Evolutionary conservation across 2,113 vertebrate genomes (phyloP).

Genomic region (Myiozetetes cayanensis): DNA sequence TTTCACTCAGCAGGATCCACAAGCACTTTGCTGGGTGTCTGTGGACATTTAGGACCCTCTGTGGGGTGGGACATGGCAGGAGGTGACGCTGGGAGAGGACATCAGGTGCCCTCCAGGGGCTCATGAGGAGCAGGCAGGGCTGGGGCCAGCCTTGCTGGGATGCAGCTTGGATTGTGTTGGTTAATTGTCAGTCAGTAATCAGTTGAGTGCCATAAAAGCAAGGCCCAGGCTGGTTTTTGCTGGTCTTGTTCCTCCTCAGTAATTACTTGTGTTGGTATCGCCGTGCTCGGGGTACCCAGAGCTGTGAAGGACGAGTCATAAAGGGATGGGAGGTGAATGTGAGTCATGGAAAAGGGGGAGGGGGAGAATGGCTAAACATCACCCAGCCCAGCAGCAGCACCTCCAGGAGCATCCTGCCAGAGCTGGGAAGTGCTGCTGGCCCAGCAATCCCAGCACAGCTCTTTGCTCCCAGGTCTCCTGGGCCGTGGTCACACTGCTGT

Average conservation of each 20-base stretch:
- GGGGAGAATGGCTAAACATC: not conserved
- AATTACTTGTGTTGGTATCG: not conserved
- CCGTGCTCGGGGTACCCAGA: not conserved
- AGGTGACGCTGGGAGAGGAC: not conserved
- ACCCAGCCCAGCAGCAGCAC: not conserved
- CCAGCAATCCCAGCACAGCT: not conserved
- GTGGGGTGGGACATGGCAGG: accelerated
- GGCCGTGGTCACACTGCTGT: accelerated
- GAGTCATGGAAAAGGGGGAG: not conserved
- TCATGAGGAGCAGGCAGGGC: not conserved
- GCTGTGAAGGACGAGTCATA: not conserved
- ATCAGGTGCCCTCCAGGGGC: not conserved
- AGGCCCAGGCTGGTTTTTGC: not conserved
- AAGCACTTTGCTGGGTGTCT: accelerated
- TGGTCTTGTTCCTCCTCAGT: not conserved
- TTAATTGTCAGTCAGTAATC: not conserved
- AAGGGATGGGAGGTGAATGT: not conserved
- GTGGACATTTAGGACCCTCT: not conserved
- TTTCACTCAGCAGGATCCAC: not conserved
- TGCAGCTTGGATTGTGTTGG: not conserved
- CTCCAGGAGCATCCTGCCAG: not conserved
- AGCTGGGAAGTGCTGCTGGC: not conserved
- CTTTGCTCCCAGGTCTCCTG: not conserved
- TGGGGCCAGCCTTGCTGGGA: not conserved
- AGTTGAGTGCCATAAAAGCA: not conserved